Evolutionary conservation across 1,140 invertebrate genomes (phyloP).

Genomic region (Aphis craccivora): DNA sequence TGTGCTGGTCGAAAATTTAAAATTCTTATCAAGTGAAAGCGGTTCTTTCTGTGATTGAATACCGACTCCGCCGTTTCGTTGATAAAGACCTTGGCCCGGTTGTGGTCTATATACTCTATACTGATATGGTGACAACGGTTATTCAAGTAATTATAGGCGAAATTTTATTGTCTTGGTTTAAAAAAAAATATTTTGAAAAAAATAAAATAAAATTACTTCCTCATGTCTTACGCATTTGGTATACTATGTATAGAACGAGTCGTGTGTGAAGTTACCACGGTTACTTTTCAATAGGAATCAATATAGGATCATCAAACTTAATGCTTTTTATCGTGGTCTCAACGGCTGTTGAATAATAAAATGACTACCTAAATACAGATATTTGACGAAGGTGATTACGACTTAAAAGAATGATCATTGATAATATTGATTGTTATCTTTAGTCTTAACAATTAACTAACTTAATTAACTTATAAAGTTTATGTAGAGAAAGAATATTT

Average conservation of each 20-base stretch:
- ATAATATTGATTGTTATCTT: not conserved
- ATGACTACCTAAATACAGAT: not conserved
- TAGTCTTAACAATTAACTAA: not conserved
- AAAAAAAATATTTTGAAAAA: not conserved
- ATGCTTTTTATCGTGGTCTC: not conserved
- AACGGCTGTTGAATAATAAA: not conserved
- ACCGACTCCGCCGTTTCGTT: not conserved
- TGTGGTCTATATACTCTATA: not conserved
- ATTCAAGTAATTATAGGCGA: not conserved
- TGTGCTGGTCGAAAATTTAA: not conserved
- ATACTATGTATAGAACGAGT: not conserved
- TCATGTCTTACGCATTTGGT: not conserved
- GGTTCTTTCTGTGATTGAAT: not conserved
- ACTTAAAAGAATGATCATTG: not conserved
- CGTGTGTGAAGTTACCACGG: not conserved
- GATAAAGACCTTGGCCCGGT: conserved; percentile 47
- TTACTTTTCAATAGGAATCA: conserved; percentile 21
- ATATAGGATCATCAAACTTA: not conserved
- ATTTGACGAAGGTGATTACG: not conserved
- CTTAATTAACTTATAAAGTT: not conserved
- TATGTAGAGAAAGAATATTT: not conserved
- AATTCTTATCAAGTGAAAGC: conserved; percentile 41
- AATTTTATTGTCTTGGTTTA: not conserved
- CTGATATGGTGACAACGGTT: not conserved
- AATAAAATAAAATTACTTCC: not conserved